Evolutionary conservation across 2,888 invertebrate genomes (phyloP), one percentile per base, ranked within the genome.

Genomic region (Spatulosminthurus flaviceps): DNA sequence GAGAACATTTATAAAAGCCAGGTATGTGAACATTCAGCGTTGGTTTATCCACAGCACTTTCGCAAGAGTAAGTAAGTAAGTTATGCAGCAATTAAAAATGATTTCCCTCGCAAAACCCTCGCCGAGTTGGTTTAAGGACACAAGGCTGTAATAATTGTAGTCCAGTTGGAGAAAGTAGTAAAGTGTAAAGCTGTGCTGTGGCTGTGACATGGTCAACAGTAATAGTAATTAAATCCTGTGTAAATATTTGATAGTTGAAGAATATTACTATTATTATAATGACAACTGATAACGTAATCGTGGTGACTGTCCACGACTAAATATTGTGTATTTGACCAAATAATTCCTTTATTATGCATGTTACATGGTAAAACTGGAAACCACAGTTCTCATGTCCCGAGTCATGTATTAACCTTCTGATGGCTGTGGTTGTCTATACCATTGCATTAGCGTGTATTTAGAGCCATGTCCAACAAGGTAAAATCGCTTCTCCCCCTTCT

Each of bases 211-310:
- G 4, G 4, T 28, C 16, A 28, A 67, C 67, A 22, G 29, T 67
- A 19, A 24, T 67, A 67, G 28, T 26, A 26, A 67, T 67, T 67
- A 67, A 9, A 29, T 24, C 26, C 26, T 13, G n/a, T 67, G 67
- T 67, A 67, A 67, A 67, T 67, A 67, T 67, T 67, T 24, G 28
- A 29, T 28, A 28, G 28, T 29, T 67, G n/a, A n/a, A n/a, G n/a
- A n/a, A n/a, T n/a, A n/a, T n/a, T 28, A 67, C 28, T 67, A 67
- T 67, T 67, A 67, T 67, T 29, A 67, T 67, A 67, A 26, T 28
- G 26, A 51, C n/a, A 51, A n/a, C 51, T 16, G 51, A 51, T 51
- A 51, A 51, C 16, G 51, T 51, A 51, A 51, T 51, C 51, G 16
- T 34, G 51, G 51, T 1, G 19, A 51, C 19, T 19, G 51, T 51